A percentile compares a stretch with the other conserved stretches of the same genome.
Evolutionary conservation across 2,113 vertebrate genomes (phyloP).

Genomic region (Eublepharis macularius): DNA sequence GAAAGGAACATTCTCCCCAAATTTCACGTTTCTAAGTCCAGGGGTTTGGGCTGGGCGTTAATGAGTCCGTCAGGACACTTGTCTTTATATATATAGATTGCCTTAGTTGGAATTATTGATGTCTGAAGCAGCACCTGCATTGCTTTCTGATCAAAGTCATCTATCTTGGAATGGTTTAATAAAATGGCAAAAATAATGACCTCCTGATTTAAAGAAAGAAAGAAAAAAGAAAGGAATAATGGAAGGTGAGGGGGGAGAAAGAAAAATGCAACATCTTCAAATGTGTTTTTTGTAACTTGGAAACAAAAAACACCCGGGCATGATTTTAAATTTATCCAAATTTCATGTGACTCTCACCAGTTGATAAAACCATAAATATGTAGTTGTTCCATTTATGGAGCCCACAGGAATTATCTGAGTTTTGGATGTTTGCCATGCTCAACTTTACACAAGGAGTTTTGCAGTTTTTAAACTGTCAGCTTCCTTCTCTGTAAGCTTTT

Average conservation of each 20-base stretch:
- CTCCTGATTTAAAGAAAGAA: conserved; percentile 38
- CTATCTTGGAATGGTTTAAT: conserved; percentile 43
- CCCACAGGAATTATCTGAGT: neutral
- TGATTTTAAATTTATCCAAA: neutral
- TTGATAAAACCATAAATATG: neutral
- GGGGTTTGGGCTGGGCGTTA: too few relatives aligned
- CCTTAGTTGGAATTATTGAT: conserved; percentile 74
- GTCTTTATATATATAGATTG: too few relatives aligned
- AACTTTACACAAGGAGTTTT: neutral
- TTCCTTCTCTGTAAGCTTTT: neutral
- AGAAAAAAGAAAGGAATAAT: conserved; percentile 7
- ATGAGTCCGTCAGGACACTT: too few relatives aligned
- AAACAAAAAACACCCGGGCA: neutral
- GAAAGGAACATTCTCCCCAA: too few relatives aligned
- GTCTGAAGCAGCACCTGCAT: conserved; percentile 62
- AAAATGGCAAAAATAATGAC: conserved; percentile 46
- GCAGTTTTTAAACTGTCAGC: neutral
- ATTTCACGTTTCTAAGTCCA: too few relatives aligned
- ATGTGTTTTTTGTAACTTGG: conserved; percentile 20
- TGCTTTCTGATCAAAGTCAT: conserved; percentile 62
- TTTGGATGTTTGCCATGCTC: neutral
- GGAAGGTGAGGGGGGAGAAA: neutral
- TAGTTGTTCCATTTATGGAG: neutral
- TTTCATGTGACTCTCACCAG: neutral
- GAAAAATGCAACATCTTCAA: neutral